Conservation (phyloP, 2,113 vertebrate species). For the Stigmatopora argus region DNA sequence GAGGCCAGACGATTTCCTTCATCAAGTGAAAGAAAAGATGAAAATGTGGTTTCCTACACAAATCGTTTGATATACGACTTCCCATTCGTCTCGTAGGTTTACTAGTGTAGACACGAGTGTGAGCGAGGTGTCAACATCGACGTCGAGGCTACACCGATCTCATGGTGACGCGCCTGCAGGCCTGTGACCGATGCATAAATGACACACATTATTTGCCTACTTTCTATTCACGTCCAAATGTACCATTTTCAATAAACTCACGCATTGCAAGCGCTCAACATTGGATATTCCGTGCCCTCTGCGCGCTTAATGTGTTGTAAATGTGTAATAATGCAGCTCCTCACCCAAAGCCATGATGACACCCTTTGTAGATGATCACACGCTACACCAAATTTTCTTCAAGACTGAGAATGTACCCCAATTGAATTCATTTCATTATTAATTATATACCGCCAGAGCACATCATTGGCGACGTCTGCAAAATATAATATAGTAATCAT, state of each 20-base stretch:
- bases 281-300: background rate
- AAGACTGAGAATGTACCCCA: background rate
- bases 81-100: background rate
- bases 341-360: slow-evolving; percentile 31
- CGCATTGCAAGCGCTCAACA: background rate
- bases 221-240: slow-evolving; percentile 31
- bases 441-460: background rate
- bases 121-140: slow-evolving; percentile 3
- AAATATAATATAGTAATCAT: too few relatives aligned
- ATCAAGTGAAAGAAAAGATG: background rate
- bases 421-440: background rate
- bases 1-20: slow-evolving; percentile 4
- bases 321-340: slow-evolving; percentile 11
- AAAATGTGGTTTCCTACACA: background rate
- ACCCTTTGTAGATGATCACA: slow-evolving; percentile 9
- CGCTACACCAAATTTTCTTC: background rate
- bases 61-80: background rate
- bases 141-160: background rate
- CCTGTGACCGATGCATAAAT: slow-evolving; percentile 25
- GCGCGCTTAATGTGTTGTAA: slow-evolving; percentile 8
- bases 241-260: background rate
- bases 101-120: background rate
- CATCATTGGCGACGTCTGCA: background rate
- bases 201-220: slow-evolving; percentile 43
- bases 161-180: slow-evolving; percentile 22